phyloP scores from a whole-genome alignment of 2,113 vertebrate genomes.

The Stigmatopora nigra region DNA sequence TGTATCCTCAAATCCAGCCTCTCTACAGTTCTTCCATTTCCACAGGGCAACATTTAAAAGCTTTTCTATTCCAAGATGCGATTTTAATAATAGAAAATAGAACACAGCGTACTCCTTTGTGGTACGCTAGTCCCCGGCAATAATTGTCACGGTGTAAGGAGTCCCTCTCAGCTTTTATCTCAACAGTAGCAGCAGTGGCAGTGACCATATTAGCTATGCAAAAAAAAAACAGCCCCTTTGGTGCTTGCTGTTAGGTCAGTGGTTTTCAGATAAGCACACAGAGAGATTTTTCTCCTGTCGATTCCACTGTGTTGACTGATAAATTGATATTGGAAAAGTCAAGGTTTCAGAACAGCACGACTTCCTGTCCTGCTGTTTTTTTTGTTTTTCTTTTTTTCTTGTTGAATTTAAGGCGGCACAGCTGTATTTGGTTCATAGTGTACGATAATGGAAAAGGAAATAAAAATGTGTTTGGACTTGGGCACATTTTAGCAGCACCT shows the following conservation, averaged over 20 bases:
- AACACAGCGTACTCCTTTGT: slow-evolving; percentile 32
- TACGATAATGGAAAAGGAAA: slow-evolving; percentile 9
- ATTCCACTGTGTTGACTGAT: slow-evolving; percentile 30
- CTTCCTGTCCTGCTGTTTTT: neutral
- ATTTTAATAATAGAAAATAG: slow-evolving; percentile 59
- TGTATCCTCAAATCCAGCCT: neutral
- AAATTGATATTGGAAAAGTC: slow-evolving; percentile 31
- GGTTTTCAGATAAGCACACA: slow-evolving; percentile 17
- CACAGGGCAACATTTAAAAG: slow-evolving; percentile 40
- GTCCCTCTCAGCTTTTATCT: slow-evolving; percentile 22
- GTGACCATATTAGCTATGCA: slow-evolving; percentile 22
- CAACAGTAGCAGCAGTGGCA: slow-evolving; percentile 12
- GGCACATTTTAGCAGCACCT: slow-evolving; percentile 13
- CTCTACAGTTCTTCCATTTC: slow-evolving; percentile 41
- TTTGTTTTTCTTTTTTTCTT: neutral
- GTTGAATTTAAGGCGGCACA: neutral
- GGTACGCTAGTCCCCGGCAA: slow-evolving; percentile 25
- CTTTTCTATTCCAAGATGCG: slow-evolving; percentile 57
- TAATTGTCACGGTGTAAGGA: slow-evolving; percentile 40
- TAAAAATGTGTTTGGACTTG: neutral
- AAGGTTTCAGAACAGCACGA: slow-evolving; percentile 28
- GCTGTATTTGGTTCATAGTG: neutral
- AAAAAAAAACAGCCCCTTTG: slow-evolving; percentile 3
- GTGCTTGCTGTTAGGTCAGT: slow-evolving; percentile 14
- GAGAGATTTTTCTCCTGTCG: slow-evolving; percentile 24